Evolutionary conservation across 2,888 invertebrate genomes (phyloP).

Genomic region (Tenthredo notha): DNA sequence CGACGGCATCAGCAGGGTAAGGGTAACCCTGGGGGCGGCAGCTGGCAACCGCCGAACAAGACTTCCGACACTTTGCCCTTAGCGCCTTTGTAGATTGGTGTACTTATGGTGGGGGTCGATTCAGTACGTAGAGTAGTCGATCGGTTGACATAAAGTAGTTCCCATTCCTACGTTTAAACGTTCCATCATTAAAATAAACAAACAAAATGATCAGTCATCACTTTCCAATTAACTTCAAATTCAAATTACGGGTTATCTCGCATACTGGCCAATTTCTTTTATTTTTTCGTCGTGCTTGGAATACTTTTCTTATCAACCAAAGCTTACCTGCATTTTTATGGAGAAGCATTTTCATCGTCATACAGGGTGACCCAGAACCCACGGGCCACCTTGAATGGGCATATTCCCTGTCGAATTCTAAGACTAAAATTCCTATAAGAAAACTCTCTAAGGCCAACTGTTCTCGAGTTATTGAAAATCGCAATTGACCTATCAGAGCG

Average conservation of each 20-base stretch:
- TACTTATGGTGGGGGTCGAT: constrained; percentile 24
- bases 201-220: constrained; percentile 31
- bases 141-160: neutral
- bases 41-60: constrained; percentile 69
- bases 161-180: neutral
- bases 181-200: constrained; percentile 32
- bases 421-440: no score
- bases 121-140: constrained; percentile 17
- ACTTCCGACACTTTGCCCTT: constrained; percentile 51
- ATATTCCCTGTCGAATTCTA: no score
- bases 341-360: neutral
- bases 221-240: constrained; percentile 10
- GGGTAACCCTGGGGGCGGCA: constrained; percentile 69
- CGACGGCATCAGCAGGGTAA: constrained; percentile 59
- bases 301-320: neutral
- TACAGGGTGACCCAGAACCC: no score
- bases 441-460: no score
- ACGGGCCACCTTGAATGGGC: no score
- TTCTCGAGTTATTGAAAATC: no score
- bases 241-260: neutral
- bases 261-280: neutral
- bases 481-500: no score
- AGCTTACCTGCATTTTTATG: neutral
- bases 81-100: constrained; percentile 48
- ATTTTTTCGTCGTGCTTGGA: neutral